Base-by-base conservation (phyloP, 2,888 invertebrate species). In the Netelia virgata region DNA sequence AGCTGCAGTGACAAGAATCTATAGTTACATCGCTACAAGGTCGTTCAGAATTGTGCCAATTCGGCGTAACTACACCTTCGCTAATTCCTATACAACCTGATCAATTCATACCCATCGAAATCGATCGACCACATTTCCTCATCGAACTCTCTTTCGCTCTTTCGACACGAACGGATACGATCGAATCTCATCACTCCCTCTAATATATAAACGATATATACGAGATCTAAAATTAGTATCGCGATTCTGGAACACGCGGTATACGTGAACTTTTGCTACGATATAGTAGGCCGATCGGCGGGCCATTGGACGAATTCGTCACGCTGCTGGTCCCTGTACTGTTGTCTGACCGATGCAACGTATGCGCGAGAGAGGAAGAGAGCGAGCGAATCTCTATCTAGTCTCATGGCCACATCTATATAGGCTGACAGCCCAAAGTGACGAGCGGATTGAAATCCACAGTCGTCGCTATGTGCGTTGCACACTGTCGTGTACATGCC, bases 271-370 rank as follows among this genome's bases (percentile, higher is more conserved):
- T 66, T 50, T 55, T 55, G 10, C 5, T 14, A 10, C 50, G 57
- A 28, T 55, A 69, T 23, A 69, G 64, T 75, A 18, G 47, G 53
- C 36, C 55, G 79, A 74, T 79, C 83, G 50, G 55, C 36, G 63
- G 74, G 47, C 70, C n/a, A 50, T 76, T 73, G 79, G 64, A 79
- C 53, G 70, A 68, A 83, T 83, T 75, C 83, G 83, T 83, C 83
- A 79, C 83, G 68, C 70, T 63, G 57, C 64, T 66, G 53, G 79
- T 14, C 20, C 70, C 69, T 75, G 79, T 63, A 53, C 64, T 70
- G 79, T 83, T 79, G 79, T 83, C 79, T 74, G 79, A 70, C 50
- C 53, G 14, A 76, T 66, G 64, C 43, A 68, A 47, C 72, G 66
- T 70, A 18, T n/a, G n/a, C 20, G 18, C 1, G 64, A n/a, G 20